Base-by-base conservation (phyloP, 2,888 invertebrate species). In the Pecten maximus region DNA sequence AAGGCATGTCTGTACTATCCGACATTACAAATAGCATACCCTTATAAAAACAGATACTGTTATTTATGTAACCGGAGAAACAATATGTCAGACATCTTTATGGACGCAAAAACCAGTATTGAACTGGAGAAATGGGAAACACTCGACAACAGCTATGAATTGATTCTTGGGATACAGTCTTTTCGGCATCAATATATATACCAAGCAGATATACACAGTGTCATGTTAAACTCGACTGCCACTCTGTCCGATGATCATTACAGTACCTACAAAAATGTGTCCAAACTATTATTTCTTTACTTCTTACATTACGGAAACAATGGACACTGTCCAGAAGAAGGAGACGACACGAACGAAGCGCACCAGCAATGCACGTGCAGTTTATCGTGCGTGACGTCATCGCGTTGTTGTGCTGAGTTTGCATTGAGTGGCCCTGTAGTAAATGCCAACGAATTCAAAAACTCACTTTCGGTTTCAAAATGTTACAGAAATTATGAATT, bases 21-120 rank as follows among this genome's bases (percentile, higher is more conserved):
- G 12, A 0, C 12, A 16, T 89, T 86, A 40, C 74, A 89, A 19
- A 44, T 89, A 12, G 44, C 89, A n/a, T 89, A 86, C 15, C 89
- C 89, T 0, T 89, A 86, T 89, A 89, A 89, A 16, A 89, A 89
- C 19, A 35, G 74, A 19, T 89, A 86, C 40, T 89, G 89, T 86
- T 50, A 86, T 44, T 86, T 40, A 74, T 89, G 89, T 16, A 40
- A 74, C 40, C 12, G 40, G 12, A 54, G 19, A 10, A 89, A 74
- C 40, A 12, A 16, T 23, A 40, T 86, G 15, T n/a, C 28, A 0
- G 40, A 16, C 10, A 89, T 19, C n/a, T 74, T 86, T 35, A 50
- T 89, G 89, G 86, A 89, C 35, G 89, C 74, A 74, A 16, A 50
- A 15, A 89, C 44, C 28, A 86, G 40, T 19, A 40, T 86, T 19